Conservation (phyloP, 1,140 invertebrate species). For the Asbolus verrucosus region DNA sequence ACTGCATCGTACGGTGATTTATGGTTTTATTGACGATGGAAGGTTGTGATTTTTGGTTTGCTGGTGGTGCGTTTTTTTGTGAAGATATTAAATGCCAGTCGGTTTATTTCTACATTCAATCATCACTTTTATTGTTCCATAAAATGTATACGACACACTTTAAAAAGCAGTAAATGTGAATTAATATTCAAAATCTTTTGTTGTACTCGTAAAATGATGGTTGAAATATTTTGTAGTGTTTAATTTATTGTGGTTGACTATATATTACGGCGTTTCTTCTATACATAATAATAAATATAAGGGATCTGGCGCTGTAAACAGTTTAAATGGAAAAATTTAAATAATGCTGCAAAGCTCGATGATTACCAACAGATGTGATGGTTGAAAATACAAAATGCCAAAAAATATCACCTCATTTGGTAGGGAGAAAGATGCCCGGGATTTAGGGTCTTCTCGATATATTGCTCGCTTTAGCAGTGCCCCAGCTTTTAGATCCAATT, state of each 20-base stretch:
- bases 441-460: slow-evolving; percentile 41
- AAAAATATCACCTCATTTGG: slow-evolving; percentile 49
- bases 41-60: slow-evolving; percentile 5
- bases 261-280: slow-evolving; percentile 12
- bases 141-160: slow-evolving; percentile 58
- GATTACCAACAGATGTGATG: slow-evolving; percentile 47
- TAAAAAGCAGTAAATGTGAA: slow-evolving; percentile 56
- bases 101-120: slow-evolving; percentile 55
- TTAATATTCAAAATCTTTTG: slow-evolving; percentile 58
- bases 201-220: slow-evolving; percentile 10
- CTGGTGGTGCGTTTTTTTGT: background rate
- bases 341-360: slow-evolving; percentile 40
- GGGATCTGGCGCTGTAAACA: slow-evolving; percentile 21
- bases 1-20: no score
- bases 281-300: slow-evolving; percentile 39
- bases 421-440: slow-evolving; percentile 39
- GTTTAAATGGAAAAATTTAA: slow-evolving; percentile 47
- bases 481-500: slow-evolving; percentile 48
- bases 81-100: background rate
- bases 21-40: background rate
- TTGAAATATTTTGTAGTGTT: slow-evolving; percentile 32
- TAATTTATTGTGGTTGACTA: slow-evolving; percentile 40
- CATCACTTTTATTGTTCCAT: slow-evolving; percentile 58
- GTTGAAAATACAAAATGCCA: slow-evolving; percentile 47
- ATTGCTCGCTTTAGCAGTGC: slow-evolving; percentile 17